Percentiles rank a stretch among this genome's conserved stretches.
These are phyloP conservation scores for Diorhabda elongata DNA, from an alignment of 1,140 invertebrate species.

Conservation along the genomic window DNA sequence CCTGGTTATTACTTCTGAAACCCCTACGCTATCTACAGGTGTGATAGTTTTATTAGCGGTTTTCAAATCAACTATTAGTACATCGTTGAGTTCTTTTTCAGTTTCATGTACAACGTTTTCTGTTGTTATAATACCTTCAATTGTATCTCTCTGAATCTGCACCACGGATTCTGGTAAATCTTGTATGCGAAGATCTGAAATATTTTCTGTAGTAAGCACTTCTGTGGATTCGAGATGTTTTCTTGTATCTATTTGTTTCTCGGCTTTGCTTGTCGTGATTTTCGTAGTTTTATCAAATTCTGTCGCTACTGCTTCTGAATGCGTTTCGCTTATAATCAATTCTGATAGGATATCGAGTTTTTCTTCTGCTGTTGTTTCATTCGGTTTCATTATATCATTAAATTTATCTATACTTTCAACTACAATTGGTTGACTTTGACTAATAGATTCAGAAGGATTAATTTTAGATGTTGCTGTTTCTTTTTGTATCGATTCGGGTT, in stretches of 20 bases:
- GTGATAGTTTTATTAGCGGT: slow-evolving; percentile 47
- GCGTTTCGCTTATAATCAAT: slow-evolving; percentile 49
- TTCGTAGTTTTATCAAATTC: slow-evolving; percentile 36
- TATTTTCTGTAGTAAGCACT: slow-evolving; percentile 31
- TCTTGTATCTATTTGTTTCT: slow-evolving; percentile 34
- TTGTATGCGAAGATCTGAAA: slow-evolving; percentile 30
- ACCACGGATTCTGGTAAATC: slow-evolving; percentile 41
- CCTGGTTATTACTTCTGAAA: slow-evolving; percentile 49
- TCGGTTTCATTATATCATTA: slow-evolving; percentile 34
- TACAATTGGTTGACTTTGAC: slow-evolving; percentile 29
- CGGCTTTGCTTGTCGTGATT: slow-evolving; percentile 39
- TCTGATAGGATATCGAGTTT: slow-evolving; percentile 48
- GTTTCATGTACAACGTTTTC: slow-evolving; percentile 52
- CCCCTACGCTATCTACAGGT: slow-evolving; percentile 47
- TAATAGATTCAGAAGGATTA: slow-evolving; percentile 31
- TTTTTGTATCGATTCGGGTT: slow-evolving; percentile 26
- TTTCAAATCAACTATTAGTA: slow-evolving; percentile 38
- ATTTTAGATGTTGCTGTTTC: slow-evolving; percentile 31
- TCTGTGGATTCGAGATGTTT: slow-evolving; percentile 36
- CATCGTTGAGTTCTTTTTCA: slow-evolving; percentile 49
- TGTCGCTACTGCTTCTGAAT: slow-evolving; percentile 47
- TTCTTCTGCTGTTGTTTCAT: slow-evolving; percentile 44
- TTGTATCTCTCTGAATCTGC: slow-evolving; percentile 46
- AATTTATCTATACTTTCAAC: slow-evolving; percentile 42
- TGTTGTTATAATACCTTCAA: slow-evolving; percentile 51